Evolutionary conservation across 1,140 invertebrate species (phyloP).

Genomic region (Metopolophium dirhodum): DNA sequence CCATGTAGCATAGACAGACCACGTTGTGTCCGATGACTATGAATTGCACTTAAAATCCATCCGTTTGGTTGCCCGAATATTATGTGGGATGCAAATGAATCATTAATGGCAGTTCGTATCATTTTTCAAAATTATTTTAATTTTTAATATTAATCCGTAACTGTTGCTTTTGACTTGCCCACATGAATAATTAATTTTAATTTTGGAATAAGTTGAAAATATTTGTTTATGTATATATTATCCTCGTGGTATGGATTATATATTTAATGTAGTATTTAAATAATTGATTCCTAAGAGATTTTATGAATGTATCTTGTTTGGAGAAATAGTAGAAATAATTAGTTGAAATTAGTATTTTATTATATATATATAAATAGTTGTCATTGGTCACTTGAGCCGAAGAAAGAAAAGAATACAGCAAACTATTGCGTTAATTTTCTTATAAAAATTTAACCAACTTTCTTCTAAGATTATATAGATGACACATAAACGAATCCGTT

Average conservation of each 20-base stretch:
- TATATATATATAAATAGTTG: too few species aligned
- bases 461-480: neutral
- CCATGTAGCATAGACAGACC: neutral
- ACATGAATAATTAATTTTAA: constrained; percentile 11
- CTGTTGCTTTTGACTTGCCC: neutral
- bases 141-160: neutral
- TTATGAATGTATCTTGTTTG: neutral
- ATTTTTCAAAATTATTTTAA: neutral
- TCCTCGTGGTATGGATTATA: neutral
- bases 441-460: neutral
- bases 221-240: too few species aligned
- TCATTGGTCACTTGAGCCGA: too few species aligned
- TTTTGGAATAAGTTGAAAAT: neutral
- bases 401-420: too few species aligned
- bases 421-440: neutral
- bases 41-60: neutral
- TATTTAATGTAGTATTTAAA: neutral
- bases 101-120: neutral
- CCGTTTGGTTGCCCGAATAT: neutral
- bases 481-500: neutral
- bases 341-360: too few species aligned
- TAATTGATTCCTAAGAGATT: neutral
- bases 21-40: neutral
- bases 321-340: too few species aligned
- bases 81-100: neutral